Conservation (phyloP, 1,140 invertebrate species). For the Brachionus asplanchnoidis region DNA sequence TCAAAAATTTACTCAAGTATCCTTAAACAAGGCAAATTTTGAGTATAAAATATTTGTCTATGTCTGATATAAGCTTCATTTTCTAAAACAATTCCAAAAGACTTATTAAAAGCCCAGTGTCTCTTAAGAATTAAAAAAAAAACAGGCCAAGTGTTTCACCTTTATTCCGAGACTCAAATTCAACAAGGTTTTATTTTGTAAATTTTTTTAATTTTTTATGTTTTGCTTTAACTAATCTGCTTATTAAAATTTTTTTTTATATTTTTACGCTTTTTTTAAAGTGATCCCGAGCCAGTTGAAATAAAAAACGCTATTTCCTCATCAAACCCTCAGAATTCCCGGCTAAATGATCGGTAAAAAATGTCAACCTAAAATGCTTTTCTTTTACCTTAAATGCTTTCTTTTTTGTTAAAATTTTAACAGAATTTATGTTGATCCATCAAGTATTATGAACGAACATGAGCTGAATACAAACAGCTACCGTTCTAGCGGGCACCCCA, state of each 20-base stretch:
- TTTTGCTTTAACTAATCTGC: neutral
- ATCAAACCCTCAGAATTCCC: neutral
- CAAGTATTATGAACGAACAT: neutral
- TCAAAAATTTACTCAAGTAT: no score
- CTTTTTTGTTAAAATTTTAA: neutral
- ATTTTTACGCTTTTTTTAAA: neutral
- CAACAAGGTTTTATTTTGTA: neutral
- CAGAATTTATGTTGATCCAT: neutral
- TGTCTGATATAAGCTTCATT: neutral
- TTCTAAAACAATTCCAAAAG: neutral
- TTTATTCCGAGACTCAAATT: neutral
- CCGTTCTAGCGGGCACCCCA: neutral
- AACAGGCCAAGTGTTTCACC: neutral
- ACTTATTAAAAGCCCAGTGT: neutral
- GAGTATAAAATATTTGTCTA: no score
- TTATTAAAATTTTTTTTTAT: neutral
- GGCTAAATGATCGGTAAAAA: neutral
- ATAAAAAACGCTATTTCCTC: slow-evolving; percentile 31
- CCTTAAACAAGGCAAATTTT: no score
- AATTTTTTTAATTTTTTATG: neutral
- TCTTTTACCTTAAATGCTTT: neutral
- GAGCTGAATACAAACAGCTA: neutral
- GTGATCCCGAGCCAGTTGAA: slow-evolving; percentile 35
- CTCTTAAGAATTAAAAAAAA: neutral
- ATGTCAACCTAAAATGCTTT: neutral